Evolutionary conservation across 2,888 invertebrate species (phyloP), one percentile per base, ranked within the genome.

Genomic region (Meganola albula): DNA sequence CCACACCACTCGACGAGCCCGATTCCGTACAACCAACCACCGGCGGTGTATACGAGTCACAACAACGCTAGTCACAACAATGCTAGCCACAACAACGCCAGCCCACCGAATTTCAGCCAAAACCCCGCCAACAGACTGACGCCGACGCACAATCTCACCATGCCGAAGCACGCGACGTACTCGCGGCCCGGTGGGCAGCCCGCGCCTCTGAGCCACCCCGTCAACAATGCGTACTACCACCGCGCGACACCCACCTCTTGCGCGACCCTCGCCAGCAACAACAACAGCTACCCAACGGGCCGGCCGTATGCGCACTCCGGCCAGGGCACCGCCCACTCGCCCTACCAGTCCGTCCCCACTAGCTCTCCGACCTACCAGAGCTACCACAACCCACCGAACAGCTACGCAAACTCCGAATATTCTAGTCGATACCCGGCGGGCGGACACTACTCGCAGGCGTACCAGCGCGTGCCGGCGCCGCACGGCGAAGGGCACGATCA

Each of bases 381-480:
- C 73, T 84, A 82, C 53, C 80, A 80, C 60, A 83, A 70, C 78
- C 82, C 85, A 82, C 83, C 83, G 82, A 82, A 76, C 55, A 79
- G 69, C 69, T 78, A 82, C 55, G 63, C 74, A 49, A 76, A 71
- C 71, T 64, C 77, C 43, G 82, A 84, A 61, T 83, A 83, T 69
- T 83, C 85, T 82, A 79, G 80, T 82, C 84, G 83, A 59, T 84
- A 80, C 48, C 79, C 79, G 48, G 65, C 63, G 42, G 74, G 67
- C 42, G 68, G 61, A 63, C 73, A 71, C 44, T 76, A 75, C 44
- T 65, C 62, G 38, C 74, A 63, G 41, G 78, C 88, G 29, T 90
- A 90, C 63, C 90, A 90, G 55, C 77, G 90, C 43, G 89, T 90
- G 10, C 90, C 90, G 6, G 79, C 88, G 46, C 88, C 89, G 2